Percentiles rank a stretch among this genome's conserved stretches.
Evolutionary conservation across 2,888 invertebrate species (phyloP).

Genomic region (Hirtodrosophila cameraria): DNA sequence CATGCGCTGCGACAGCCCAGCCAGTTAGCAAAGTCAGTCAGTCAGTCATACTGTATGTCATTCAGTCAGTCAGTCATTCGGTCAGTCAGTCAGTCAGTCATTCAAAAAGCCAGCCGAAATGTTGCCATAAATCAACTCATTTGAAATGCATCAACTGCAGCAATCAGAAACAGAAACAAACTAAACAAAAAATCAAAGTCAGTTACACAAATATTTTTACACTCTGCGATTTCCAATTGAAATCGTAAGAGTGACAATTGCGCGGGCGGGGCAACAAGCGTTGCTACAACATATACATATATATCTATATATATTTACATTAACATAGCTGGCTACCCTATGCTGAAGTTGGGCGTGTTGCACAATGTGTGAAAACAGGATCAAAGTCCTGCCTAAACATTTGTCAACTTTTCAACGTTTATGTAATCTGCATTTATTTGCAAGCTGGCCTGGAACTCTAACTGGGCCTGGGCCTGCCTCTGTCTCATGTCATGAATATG

Average conservation of each 20-base stretch:
- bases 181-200: conserved; percentile 64
- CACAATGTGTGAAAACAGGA: conserved; percentile 78
- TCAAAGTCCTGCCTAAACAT: conserved; percentile 73
- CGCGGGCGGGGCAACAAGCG: conserved; percentile 66
- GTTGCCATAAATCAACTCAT: conserved; percentile 79
- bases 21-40: conserved; percentile 22
- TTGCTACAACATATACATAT: conserved; percentile 13
- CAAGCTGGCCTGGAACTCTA: conserved; percentile 17
- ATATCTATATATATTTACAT: conserved; percentile 7
- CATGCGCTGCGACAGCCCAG: conserved; percentile 67
- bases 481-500: conserved; percentile 71
- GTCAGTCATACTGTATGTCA: conserved; percentile 31
- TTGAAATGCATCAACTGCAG: conserved; percentile 81
- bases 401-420: conserved; percentile 70
- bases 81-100: conserved; percentile 54
- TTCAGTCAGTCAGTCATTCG: conserved; percentile 39
- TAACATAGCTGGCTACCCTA: conserved; percentile 3
- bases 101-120: conserved; percentile 69
- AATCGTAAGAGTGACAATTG: conserved; percentile 64
- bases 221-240: conserved; percentile 73
- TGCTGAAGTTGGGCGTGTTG: conserved; percentile 53
- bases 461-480: too few species aligned
- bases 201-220: conserved; percentile 77
- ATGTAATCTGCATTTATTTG: conserved; percentile 64
- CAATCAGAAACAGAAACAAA: conserved; percentile 77